phyloP scores from a whole-genome alignment of 2,888 invertebrate species.

The Drosophila picticornis region DNA sequence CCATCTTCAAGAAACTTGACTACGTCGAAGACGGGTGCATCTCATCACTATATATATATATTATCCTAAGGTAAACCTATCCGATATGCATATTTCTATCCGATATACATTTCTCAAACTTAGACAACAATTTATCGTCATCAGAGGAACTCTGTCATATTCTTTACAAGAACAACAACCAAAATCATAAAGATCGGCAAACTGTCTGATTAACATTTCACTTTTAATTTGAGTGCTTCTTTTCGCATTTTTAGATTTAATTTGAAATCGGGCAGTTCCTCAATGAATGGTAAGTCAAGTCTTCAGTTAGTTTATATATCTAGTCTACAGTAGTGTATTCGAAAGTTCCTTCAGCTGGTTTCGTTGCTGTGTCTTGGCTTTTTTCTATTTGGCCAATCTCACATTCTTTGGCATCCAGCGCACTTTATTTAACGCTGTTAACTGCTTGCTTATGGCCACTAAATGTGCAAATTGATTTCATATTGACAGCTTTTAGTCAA shows the following conservation, averaged over 20 bases:
- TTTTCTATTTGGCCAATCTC: constrained; percentile 10
- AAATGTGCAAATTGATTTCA: constrained; percentile 54
- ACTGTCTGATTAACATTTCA: background rate
- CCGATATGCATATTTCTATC: background rate
- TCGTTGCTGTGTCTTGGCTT: background rate
- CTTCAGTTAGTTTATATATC: background rate
- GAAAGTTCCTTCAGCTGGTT: background rate
- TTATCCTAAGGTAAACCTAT: background rate
- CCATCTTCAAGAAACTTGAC: background rate
- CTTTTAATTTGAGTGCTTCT: background rate
- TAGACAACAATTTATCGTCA: background rate
- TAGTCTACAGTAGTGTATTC: background rate
- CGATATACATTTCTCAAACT: background rate
- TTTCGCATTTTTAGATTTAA: background rate
- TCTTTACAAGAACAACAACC: background rate
- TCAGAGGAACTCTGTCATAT: background rate
- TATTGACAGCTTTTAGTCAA: constrained; percentile 41
- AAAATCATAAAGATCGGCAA: background rate
- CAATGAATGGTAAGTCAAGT: background rate
- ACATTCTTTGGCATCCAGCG: constrained; percentile 20
- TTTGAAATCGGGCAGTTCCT: background rate
- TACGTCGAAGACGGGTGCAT: background rate
- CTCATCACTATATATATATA: background rate
- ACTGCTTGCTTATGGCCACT: constrained; percentile 32
- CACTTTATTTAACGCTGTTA: constrained; percentile 24